phyloP scores from a whole-genome alignment of 2,888 invertebrate species.

The Ectemnius lituratus region DNA sequence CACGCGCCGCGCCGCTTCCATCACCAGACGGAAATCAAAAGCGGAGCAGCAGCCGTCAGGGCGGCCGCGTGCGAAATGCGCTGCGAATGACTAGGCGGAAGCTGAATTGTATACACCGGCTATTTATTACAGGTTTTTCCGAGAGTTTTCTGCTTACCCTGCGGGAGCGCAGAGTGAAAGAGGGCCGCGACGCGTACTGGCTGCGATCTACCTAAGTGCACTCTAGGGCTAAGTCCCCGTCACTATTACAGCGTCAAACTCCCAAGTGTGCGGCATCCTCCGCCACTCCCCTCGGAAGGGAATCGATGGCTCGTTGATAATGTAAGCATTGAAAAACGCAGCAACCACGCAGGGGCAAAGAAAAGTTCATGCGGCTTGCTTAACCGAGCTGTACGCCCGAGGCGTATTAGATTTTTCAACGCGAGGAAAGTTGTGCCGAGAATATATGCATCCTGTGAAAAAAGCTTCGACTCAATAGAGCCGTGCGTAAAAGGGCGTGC shows the following conservation, averaged over 20 bases:
- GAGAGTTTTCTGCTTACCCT: too few relatives aligned
- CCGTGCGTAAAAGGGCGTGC: conserved; percentile 25
- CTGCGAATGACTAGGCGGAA: too few relatives aligned
- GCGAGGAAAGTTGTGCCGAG: not conserved
- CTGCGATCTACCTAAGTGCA: too few relatives aligned
- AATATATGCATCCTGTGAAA: not conserved
- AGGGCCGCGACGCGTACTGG: too few relatives aligned
- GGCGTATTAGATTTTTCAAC: not conserved
- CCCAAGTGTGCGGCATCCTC: not conserved
- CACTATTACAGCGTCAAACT: not conserved
- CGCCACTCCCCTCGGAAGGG: not conserved
- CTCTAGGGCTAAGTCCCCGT: not conserved
- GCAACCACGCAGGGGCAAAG: not conserved
- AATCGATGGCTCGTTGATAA: not conserved
- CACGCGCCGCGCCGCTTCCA: too few relatives aligned
- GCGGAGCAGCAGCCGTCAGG: too few relatives aligned
- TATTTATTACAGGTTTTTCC: too few relatives aligned
- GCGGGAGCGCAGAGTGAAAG: too few relatives aligned
- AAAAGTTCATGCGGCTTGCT: not conserved
- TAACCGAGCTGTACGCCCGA: too few relatives aligned
- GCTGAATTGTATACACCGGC: too few relatives aligned
- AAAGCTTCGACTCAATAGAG: conserved; percentile 21
- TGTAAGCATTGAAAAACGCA: not conserved
- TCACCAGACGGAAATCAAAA: too few relatives aligned
- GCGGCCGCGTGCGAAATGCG: too few relatives aligned